Evolutionary conservation across 2,888 invertebrate genomes (phyloP), one percentile per base, ranked within the genome.

Genomic region (Chaetogeoica ovagalla): DNA sequence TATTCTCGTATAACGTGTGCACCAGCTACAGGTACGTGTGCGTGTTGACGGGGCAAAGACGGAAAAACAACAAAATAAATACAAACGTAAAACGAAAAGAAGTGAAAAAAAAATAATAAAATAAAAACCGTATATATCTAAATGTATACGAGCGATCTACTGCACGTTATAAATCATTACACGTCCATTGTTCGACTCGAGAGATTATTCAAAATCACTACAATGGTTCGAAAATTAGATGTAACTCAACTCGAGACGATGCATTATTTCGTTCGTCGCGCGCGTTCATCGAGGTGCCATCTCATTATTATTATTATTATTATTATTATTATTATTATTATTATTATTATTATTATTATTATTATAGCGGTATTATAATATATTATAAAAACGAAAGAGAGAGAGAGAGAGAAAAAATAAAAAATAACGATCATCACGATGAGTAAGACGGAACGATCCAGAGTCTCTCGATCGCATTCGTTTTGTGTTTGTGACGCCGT

Each of bases 181-280:
- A 19, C n/a, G n/a, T 52, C 69, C 69, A 77, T 77, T 77, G 77
- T 77, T 77, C 69, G 77, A 62, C 69, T 52, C 8, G 13, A 19
- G 68, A 52, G 77, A 77, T 77, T 69, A 69, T 77, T 77, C 69
- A 69, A 77, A 77, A 77, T 77, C 77, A 77, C 30, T 30, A 30
- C 77, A 77, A 77, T 77, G 52, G 77, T 0, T 77, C 62, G 77
- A 77, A 77, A 77, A 77, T 77, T 77, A 77, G 77, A 77, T 70
- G 77, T 77, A 77, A 77, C 77, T 77, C 62, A 77, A 70, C 77
- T 77, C 69, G 69, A 55, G 77, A 77, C 19, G 55, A 19, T 77
- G 77, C 77, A 62, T 77, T 30, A 30, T 30, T 30, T 69, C 48
- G 77, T 77, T n/a, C 69, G 77, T 60, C 37, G 30, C 23, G 19